Conservation (phyloP, 1,140 invertebrate species). For the Oryzaephilus surinamensis region DNA sequence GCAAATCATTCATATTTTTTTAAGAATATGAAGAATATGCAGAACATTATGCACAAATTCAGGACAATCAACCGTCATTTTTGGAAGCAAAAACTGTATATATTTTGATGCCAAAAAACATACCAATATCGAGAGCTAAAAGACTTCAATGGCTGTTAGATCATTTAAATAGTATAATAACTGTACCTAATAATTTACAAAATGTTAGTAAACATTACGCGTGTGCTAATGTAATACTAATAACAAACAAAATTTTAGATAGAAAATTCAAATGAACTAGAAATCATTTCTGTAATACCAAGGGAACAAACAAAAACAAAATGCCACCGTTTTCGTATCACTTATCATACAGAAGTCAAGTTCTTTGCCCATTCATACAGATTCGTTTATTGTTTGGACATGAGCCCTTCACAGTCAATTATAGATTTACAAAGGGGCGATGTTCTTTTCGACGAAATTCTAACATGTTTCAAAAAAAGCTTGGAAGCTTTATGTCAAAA, state of each 20-base stretch:
- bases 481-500: constrained; percentile 52
- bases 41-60: no score
- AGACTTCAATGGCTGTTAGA: constrained; percentile 66
- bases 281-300: constrained; percentile 54
- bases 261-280: constrained; percentile 43
- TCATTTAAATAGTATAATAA: constrained; percentile 53
- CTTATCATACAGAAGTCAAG: constrained; percentile 40
- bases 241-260: constrained; percentile 20
- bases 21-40: no score
- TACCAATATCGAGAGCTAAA: constrained; percentile 64
- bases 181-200: constrained; percentile 35
- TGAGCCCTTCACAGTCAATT: constrained; percentile 67
- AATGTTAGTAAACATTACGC: constrained; percentile 14
- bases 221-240: constrained; percentile 5
- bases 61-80: constrained; percentile 32
- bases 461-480: constrained; percentile 50
- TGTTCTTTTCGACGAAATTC: constrained; percentile 61
- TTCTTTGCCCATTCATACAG: constrained; percentile 51
- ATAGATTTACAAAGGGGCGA: constrained; percentile 59
- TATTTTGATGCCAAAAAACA: constrained; percentile 61
- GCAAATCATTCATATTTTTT: no score
- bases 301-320: constrained; percentile 45
- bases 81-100: constrained; percentile 58
- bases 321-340: constrained; percentile 46
- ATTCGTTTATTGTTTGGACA: constrained; percentile 67